A percentile compares a stretch with the other conserved stretches of the same genome.
Evolutionary conservation across 1,140 invertebrate species (phyloP).

Genomic region (Carposina sasakii): DNA sequence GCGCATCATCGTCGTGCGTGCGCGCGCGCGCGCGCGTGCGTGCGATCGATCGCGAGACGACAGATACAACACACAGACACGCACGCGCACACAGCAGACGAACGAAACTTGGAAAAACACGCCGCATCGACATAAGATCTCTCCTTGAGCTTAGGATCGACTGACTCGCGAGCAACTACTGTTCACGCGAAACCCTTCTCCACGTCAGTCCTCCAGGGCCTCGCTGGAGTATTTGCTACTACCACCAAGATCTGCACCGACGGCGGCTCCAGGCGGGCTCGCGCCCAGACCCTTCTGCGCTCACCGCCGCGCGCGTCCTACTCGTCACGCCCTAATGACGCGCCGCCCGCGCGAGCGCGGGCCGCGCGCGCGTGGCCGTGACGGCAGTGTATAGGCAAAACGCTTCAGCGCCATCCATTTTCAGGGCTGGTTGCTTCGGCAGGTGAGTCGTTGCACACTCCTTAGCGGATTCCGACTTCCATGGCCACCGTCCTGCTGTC

Average conservation of each 20-base stretch:
- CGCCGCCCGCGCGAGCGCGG: no score
- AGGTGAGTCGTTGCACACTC: constrained; percentile 93
- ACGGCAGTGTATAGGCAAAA: constrained; percentile 78
- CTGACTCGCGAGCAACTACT: constrained; percentile 91
- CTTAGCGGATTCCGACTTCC: constrained; percentile 92
- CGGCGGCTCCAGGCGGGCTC: constrained; percentile 84
- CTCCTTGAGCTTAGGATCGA: constrained; percentile 86
- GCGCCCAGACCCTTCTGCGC: constrained; percentile 84
- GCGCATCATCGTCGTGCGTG: no score
- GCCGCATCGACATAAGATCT: constrained; percentile 73
- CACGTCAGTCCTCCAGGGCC: constrained; percentile 89
- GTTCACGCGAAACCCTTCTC: constrained; percentile 94
- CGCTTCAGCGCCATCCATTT: constrained; percentile 92
- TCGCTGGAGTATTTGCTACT: constrained; percentile 91
- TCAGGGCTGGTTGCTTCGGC: constrained; percentile 91
- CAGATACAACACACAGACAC: no score
- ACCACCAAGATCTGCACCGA: constrained; percentile 90
- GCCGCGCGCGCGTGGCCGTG: constrained; percentile 52
- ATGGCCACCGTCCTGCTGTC: constrained; percentile 93
- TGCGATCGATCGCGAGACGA: no score
- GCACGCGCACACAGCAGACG: no score
- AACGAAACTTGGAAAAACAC: no score
- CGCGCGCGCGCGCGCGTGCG: no score
- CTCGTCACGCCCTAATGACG: constrained; percentile 58
- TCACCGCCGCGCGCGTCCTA: constrained; percentile 85